phyloP scores from a whole-genome alignment of 2,888 invertebrate species.

The Ametastegia equiseti region DNA sequence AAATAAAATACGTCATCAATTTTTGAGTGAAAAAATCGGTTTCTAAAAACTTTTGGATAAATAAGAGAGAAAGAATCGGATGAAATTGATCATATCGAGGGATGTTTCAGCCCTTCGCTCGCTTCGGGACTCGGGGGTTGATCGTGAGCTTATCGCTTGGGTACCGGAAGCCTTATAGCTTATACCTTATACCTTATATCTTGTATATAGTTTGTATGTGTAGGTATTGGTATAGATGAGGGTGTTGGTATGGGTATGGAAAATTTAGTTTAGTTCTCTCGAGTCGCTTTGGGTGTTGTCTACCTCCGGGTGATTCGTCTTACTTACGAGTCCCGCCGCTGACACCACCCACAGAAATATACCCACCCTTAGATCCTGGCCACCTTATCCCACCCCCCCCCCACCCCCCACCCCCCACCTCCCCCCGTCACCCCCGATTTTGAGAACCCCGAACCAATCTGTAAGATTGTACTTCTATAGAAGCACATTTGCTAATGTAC shows the following conservation, averaged over 20 bases:
- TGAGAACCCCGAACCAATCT: constrained; percentile 18
- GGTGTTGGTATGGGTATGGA: neutral
- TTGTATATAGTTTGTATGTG: neutral
- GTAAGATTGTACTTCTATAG: constrained; percentile 8
- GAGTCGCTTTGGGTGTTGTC: constrained; percentile 58
- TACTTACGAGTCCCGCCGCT: constrained; percentile 67
- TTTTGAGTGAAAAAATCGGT: neutral
- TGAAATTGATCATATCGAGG: neutral
- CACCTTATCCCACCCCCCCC: neutral
- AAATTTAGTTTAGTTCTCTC: constrained; percentile 7
- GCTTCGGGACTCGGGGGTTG: constrained; percentile 47
- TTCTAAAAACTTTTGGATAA: too few relatives aligned
- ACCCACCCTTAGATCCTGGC: too few relatives aligned
- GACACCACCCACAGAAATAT: constrained; percentile 63
- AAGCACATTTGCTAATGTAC: neutral
- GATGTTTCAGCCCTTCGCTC: neutral
- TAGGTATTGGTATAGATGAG: neutral
- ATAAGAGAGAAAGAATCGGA: neutral
- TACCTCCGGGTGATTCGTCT: constrained; percentile 68
- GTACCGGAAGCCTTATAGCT: constrained; percentile 10
- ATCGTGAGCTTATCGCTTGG: constrained; percentile 48
- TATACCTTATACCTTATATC: neutral
- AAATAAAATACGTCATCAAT: neutral
- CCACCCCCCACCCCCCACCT: constrained; percentile 52
- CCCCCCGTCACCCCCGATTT: neutral